phyloP scores from a whole-genome alignment of 2,113 vertebrate species.

The Poecile atricapillus region DNA sequence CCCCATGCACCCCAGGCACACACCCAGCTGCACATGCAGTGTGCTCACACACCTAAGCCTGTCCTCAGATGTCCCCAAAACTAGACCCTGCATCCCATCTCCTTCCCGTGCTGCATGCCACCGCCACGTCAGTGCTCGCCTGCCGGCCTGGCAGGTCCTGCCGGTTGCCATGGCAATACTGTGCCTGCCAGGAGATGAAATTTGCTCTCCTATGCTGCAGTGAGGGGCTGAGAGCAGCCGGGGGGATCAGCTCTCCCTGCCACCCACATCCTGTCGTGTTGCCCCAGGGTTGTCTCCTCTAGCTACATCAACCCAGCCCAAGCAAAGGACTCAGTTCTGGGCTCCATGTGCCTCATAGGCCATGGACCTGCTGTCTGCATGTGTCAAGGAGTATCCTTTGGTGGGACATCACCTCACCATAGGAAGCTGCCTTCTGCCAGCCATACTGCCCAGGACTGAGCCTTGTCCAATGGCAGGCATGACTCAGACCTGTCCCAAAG shows the following conservation, averaged over 20 bases:
- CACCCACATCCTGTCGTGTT: neutral
- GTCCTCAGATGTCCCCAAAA: neutral
- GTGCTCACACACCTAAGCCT: neutral
- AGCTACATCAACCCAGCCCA: neutral
- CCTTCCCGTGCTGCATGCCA: neutral
- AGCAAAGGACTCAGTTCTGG: neutral
- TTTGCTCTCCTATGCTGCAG: neutral
- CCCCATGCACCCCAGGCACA: neutral
- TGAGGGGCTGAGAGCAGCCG: neutral
- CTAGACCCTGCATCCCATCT: neutral
- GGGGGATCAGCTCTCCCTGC: neutral
- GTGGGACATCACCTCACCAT: neutral
- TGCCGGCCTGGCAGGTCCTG: conserved; percentile 17
- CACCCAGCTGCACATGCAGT: neutral
- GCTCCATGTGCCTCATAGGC: neutral
- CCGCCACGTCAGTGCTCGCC: neutral
- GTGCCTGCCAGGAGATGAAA: neutral
- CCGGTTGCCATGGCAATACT: conserved; percentile 36
- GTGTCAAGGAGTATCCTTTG: neutral
- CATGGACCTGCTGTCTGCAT: neutral
- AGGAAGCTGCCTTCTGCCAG: neutral
- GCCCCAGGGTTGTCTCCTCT: neutral
- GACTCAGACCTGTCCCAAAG: fast-evolving
- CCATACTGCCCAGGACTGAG: neutral
- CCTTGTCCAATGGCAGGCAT: neutral